Evolutionary conservation across 1,140 invertebrate species (phyloP).

Genomic region (Alviniconcha marisindica): DNA sequence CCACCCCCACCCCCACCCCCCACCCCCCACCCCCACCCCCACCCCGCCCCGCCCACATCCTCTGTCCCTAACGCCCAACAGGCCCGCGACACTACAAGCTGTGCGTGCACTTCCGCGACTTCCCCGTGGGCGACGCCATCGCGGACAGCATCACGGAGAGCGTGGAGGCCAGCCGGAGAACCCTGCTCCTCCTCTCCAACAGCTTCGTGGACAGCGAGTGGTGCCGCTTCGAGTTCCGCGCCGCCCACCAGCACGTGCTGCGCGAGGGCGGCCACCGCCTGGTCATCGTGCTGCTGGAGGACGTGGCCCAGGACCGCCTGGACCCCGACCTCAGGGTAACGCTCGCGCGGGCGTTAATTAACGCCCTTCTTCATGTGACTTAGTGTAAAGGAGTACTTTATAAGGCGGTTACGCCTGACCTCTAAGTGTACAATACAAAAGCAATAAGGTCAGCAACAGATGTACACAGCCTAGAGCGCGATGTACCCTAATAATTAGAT

Average conservation of each 20-base stretch:
- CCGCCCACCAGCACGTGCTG: conserved; percentile 55
- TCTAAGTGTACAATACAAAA: too few relatives aligned
- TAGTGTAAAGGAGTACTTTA: too few relatives aligned
- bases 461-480: too few relatives aligned
- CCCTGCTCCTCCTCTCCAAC: conserved; percentile 55
- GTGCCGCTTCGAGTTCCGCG: conserved; percentile 63
- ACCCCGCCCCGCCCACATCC: too few relatives aligned
- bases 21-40: too few relatives aligned
- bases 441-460: too few relatives aligned
- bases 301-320: conserved; percentile 46
- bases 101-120: conserved; percentile 65
- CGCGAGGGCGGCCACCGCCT: conserved; percentile 48
- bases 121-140: conserved; percentile 54
- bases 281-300: conserved; percentile 52
- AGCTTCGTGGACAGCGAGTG: conserved; percentile 60
- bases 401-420: too few relatives aligned
- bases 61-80: too few relatives aligned
- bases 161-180: conserved; percentile 55
- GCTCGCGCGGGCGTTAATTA: too few relatives aligned
- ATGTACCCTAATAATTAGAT: too few relatives aligned
- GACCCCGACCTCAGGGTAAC: conserved; percentile 52
- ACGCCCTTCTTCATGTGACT: too few relatives aligned
- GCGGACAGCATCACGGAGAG: conserved; percentile 55
- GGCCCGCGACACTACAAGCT: conserved; percentile 49
- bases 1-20: too few relatives aligned